Evolutionary conservation across 2,113 vertebrate species (phyloP).

Genomic region (Pelecanoides urinatrix): DNA sequence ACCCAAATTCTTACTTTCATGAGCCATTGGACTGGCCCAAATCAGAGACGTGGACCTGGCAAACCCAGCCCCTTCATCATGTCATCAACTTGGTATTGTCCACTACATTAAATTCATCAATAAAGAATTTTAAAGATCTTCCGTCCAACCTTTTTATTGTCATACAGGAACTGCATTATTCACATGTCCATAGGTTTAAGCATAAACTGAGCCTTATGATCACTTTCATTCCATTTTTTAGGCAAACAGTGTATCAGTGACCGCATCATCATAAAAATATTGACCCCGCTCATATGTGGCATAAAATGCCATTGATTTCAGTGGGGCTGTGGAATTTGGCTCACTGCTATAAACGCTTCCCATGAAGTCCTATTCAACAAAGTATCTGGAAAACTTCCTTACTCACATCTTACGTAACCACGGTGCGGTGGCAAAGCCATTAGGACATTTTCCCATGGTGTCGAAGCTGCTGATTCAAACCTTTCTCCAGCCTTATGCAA

Average conservation of each 20-base stretch:
- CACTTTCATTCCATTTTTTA: not conserved
- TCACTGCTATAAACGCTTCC: not conserved
- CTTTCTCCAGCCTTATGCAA: not conserved
- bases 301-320: slow-evolving; percentile 24
- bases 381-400: not conserved
- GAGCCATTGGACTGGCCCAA: not conserved
- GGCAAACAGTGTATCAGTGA: not conserved
- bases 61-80: not conserved
- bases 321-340: not conserved
- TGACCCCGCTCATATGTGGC: not conserved
- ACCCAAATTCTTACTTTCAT: not conserved
- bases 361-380: not conserved
- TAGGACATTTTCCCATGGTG: not conserved
- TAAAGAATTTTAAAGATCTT: slow-evolving; percentile 16
- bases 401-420: not conserved
- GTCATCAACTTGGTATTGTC: not conserved
- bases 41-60: not conserved
- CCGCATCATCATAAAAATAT: slow-evolving; percentile 15
- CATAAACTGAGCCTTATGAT: slow-evolving; percentile 3
- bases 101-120: slow-evolving; percentile 28
- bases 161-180: not conserved
- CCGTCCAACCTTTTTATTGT: not conserved
- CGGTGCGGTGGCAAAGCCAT: not conserved
- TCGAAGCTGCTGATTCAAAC: not conserved
- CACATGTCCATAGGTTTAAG: not conserved